A percentile compares a stretch with the other conserved stretches of the same genome.
Conservation (phyloP, 2,113 vertebrate species). For the Ranitomeya variabilis region DNA sequence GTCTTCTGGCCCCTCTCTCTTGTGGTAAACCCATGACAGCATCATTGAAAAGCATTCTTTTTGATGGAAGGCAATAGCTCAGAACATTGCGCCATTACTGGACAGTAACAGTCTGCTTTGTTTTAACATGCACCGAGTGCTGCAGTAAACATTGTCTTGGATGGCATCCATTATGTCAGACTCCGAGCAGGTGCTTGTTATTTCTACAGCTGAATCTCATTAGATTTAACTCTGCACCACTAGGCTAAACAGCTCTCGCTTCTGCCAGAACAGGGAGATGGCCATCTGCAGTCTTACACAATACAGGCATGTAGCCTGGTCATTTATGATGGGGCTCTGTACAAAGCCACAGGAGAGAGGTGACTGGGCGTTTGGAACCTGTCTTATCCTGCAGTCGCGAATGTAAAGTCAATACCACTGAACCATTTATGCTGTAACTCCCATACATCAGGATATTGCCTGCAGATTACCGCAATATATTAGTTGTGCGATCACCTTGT, state of each 20-base stretch:
- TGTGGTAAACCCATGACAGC: too few species aligned
- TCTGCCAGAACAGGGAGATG: slow-evolving; percentile 40
- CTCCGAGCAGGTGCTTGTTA: slow-evolving; percentile 55
- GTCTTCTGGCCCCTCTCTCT: too few species aligned
- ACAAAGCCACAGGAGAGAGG: slow-evolving; percentile 1
- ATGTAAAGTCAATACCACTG: slow-evolving; percentile 11
- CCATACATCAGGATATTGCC: slow-evolving; percentile 4
- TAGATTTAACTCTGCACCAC: slow-evolving; percentile 44
- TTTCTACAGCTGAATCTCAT: slow-evolving; percentile 51
- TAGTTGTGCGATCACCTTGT: neutral
- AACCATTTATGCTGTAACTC: neutral
- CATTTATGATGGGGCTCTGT: slow-evolving; percentile 14
- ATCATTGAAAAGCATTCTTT: neutral
- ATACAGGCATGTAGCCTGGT: slow-evolving; percentile 21
- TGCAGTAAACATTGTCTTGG: slow-evolving; percentile 46
- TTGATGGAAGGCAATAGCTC: neutral
- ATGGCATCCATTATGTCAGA: slow-evolving; percentile 46
- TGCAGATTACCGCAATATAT: slow-evolving; percentile 22
- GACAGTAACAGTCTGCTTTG: slow-evolving; percentile 19
- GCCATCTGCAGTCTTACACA: slow-evolving; percentile 38
- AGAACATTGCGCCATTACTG: neutral
- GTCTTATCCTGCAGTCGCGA: neutral
- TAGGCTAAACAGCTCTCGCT: slow-evolving; percentile 42
- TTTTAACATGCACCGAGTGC: slow-evolving; percentile 33
- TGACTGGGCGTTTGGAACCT: neutral